Base-by-base conservation (phyloP, 2,113 vertebrate species). In the Coracopsis vasa region DNA sequence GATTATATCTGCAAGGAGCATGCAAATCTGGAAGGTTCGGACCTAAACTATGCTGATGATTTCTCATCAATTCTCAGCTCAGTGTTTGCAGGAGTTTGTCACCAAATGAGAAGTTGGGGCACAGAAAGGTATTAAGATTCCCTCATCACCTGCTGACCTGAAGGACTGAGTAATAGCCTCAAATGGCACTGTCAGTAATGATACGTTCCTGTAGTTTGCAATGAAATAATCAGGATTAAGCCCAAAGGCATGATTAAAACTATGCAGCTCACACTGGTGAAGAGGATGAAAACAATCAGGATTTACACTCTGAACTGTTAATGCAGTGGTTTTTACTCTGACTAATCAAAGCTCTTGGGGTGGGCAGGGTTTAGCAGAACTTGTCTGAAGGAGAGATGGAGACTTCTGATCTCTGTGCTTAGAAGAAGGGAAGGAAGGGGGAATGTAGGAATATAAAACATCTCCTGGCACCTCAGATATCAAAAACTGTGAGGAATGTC, bases 141-240 rank as follows among this genome's bases (percentile, higher is more conserved):
- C 61, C 50, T 87, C 33, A 25, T 54, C 17, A 11, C 74, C 87
- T 60, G 21, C 66, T 74, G 92, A 80, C 80, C 86, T 69, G 48
- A 86, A 88, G 66, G 53, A 24, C 14, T 80, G 50, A 88, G 20
- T 48, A 66, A 86, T 41, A 85, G n/a, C 60, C 53, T 53, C 25
- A 56, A 64, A 37, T 6, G 28, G 71, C 80, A 56, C 78, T 18
- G 42, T 90, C 96, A 94, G 83, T 96, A 96, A 94, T 95, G 66
- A 92, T 41, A 94, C 9, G 61, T 94, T 94, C 92, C 84, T 77
- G 48, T 31, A 73, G 28, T 69, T 93, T 85, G 83, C 84, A 85
- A 70, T 48, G 56, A 86, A 94, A 92, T 77, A 88, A 94, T 82
- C 44, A 11, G 62, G 65, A 93, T 95, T 96, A 94, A 74, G 51